A percentile compares a stretch with the other conserved stretches of the same genome.
Evolutionary conservation across 1,140 invertebrate genomes (phyloP).

Genomic region (Eumeta japonica): DNA sequence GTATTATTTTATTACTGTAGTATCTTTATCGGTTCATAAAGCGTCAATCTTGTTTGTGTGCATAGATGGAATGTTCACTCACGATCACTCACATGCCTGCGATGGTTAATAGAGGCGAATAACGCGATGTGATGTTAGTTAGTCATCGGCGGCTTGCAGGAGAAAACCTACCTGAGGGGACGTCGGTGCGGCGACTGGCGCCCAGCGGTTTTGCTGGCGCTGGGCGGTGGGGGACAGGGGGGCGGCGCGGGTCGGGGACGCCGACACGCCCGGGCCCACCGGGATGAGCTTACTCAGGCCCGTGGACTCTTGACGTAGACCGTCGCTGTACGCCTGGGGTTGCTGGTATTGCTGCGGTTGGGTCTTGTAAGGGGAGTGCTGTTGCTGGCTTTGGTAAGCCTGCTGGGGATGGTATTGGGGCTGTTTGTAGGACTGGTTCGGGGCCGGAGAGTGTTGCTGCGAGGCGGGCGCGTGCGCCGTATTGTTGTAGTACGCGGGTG

Average conservation of each 20-base stretch:
- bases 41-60: too few relatives aligned
- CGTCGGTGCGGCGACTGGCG: constrained; percentile 42
- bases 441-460: constrained; percentile 22
- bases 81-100: too few relatives aligned
- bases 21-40: too few relatives aligned
- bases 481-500: constrained; percentile 45
- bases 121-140: too few relatives aligned
- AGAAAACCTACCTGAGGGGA: constrained; percentile 41
- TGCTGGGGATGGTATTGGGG: constrained; percentile 31
- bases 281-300: constrained; percentile 48
- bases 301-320: constrained; percentile 30
- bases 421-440: constrained; percentile 6
- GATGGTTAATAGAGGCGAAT: constrained; percentile 1
- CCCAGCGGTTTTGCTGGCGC: constrained; percentile 41
- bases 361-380: constrained; percentile 18
- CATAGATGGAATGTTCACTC: too few relatives aligned
- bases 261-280: constrained; percentile 34
- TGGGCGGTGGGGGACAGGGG: constrained; percentile 41
- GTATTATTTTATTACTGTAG: too few relatives aligned
- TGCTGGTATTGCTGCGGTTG: constrained; percentile 19
- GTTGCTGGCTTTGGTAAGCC: constrained; percentile 18
- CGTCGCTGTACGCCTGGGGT: constrained; percentile 32
- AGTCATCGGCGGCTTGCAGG: constrained; percentile 11
- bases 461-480: constrained; percentile 47
- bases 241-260: constrained; percentile 35